These are phyloP conservation scores for Hydrochoerus hydrochaeris DNA, from an alignment of 2,113 vertebrate species.

Conservation along the genomic window DNA sequence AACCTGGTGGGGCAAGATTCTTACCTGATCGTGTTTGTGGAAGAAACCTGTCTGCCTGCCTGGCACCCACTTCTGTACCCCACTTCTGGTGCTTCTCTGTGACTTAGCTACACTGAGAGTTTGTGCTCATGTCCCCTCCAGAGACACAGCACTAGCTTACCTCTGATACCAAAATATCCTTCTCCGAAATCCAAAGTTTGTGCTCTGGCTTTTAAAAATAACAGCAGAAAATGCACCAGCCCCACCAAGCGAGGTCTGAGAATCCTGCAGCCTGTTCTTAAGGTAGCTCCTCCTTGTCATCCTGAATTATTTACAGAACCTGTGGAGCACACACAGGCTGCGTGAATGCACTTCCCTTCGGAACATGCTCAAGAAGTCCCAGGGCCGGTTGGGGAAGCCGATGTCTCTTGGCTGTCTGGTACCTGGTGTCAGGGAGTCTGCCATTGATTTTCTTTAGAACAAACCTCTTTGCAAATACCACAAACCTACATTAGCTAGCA, in stretches of 20 bases:
- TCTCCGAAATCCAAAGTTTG: neutral
- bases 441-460: conserved; percentile 86
- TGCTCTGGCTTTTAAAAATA: conserved; percentile 42
- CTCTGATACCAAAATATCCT: neutral
- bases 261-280: neutral
- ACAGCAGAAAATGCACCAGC: neutral
- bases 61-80: rapidly evolving
- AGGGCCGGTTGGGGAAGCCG: conserved; percentile 54
- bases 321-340: neutral
- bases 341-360: conserved; percentile 9
- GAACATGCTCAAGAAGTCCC: neutral
- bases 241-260: neutral
- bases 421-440: conserved; percentile 80
- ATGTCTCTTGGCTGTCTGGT: conserved; percentile 55
- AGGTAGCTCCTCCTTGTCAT: conserved; percentile 51
- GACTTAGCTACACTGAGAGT: neutral
- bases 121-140: neutral
- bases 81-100: rapidly evolving
- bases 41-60: rapidly evolving
- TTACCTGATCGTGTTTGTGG: neutral
- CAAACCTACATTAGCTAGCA: conserved; percentile 81
- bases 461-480: conserved; percentile 72
- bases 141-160: neutral
- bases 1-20: neutral
- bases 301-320: conserved; percentile 70